A percentile compares a stretch with the other conserved stretches of the same genome.
These are phyloP conservation scores for Julus scandinavius DNA, from an alignment of 2,888 invertebrate species.

Conservation along the genomic window DNA sequence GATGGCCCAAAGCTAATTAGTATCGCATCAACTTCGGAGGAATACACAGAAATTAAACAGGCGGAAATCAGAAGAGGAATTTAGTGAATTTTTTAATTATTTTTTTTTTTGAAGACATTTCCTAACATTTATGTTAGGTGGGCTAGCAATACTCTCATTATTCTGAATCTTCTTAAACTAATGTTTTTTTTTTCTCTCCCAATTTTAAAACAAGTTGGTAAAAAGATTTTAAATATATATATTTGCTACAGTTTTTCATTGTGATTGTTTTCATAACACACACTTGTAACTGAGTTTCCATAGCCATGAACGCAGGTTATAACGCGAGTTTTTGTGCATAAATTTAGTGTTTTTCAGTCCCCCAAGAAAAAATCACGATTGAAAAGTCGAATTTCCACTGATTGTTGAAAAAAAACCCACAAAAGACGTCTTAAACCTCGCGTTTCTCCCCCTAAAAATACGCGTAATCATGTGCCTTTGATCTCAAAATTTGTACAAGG, in stretches of 20 bases:
- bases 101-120: background rate
- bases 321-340: too few relatives aligned
- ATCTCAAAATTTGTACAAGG: too few relatives aligned
- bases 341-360: too few relatives aligned
- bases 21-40: background rate
- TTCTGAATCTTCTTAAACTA: background rate
- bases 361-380: too few relatives aligned
- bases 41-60: constrained; percentile 8
- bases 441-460: too few relatives aligned
- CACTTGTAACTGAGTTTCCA: too few relatives aligned
- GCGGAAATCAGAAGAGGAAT: background rate
- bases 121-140: background rate
- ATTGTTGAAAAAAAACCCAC: too few relatives aligned
- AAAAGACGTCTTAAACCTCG: too few relatives aligned
- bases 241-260: background rate
- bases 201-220: background rate
- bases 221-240: background rate
- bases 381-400: too few relatives aligned
- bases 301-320: too few relatives aligned
- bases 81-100: background rate
- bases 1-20: background rate
- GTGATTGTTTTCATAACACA: background rate
- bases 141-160: constrained; percentile 24
- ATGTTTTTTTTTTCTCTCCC: background rate
- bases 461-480: too few relatives aligned